Evolutionary conservation across 2,888 invertebrate genomes (phyloP).

Genomic region (Caenorhabditis wallacei): DNA sequence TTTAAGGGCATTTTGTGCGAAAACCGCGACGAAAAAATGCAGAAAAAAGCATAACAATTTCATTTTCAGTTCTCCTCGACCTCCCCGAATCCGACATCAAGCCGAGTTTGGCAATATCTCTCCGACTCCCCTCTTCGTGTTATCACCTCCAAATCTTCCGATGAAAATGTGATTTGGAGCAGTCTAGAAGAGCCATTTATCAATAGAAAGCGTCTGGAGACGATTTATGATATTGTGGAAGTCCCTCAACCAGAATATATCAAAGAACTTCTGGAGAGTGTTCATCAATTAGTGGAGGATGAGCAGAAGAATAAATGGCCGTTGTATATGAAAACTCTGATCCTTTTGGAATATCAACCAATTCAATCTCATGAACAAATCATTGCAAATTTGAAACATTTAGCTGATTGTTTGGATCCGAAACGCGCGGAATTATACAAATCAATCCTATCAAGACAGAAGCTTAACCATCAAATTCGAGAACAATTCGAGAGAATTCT

Average conservation of each 20-base stretch:
- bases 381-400: conserved; percentile 50
- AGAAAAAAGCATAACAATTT: no score
- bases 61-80: conserved; percentile 60
- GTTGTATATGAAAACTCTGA: conserved; percentile 64
- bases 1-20: no score
- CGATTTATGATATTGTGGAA: conserved; percentile 40
- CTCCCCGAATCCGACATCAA: conserved; percentile 42
- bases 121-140: conserved; percentile 39
- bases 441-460: conserved; percentile 39
- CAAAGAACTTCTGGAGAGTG: conserved; percentile 45
- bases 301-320: conserved; percentile 68
- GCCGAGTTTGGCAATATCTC: conserved; percentile 63
- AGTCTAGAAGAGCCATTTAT: conserved; percentile 26
- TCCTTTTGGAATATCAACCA: conserved; percentile 59
- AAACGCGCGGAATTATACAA: conserved; percentile 52
- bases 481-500: conserved; percentile 45
- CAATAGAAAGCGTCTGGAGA: conserved; percentile 38
- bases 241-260: conserved; percentile 38
- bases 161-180: conserved; percentile 25
- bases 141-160: background rate
- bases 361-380: conserved; percentile 55
- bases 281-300: background rate
- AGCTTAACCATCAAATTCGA: conserved; percentile 42
- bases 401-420: conserved; percentile 48
- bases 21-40: no score